Base-by-base conservation (phyloP, 2,113 vertebrate species). In the Entomyzon cyanotis region DNA sequence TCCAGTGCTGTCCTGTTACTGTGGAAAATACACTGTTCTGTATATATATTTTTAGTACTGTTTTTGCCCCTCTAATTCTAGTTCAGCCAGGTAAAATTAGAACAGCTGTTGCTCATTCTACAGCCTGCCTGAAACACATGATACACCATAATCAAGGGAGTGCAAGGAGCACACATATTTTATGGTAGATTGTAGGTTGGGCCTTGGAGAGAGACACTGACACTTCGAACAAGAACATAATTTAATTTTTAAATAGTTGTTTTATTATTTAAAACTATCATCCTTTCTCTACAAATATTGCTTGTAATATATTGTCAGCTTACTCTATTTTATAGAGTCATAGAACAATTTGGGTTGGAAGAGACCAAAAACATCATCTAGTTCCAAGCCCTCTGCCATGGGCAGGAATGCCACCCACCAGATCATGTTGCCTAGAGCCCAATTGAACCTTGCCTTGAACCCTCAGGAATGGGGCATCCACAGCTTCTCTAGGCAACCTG, bases 201-300 rank as follows among this genome's bases (percentile, higher is more conserved):
- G 30, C 53, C 64, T 89, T 84, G 37, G 60, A 93, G 85, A 59
- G 35, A 75, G 39, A 28, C 20, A 28, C n/a, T 76, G 89, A 81
- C 41, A 30, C 69, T 87, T 80, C 17, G 6, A 92, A 92, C 31
- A 84, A 80, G 67, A 76, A 42, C 9, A 64, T 13, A 65, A 67
- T 81, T 94, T 91, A 91, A 71, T 80, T 94, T 93, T 95, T 75
- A 86, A 92, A 46, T 69, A 46, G 39, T 44, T 39, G 25, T 49
- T 95, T 50, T 91, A 65, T 92, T 95, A 73, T 90, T 95, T 67
- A 96, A 88, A 84, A 65, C 28, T 53, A 15, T 39, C 49, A 13
- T 64, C 13, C 37, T 74, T 83, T 63, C 18, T 92, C 20, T 33
- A 23, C n/a, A 30, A 12, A 63, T 68, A 49, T 7, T 86, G 31